Evolutionary conservation across 2,888 invertebrate genomes (phyloP), one percentile per base, ranked within the genome.

Genomic region (Lottia gigantea): DNA sequence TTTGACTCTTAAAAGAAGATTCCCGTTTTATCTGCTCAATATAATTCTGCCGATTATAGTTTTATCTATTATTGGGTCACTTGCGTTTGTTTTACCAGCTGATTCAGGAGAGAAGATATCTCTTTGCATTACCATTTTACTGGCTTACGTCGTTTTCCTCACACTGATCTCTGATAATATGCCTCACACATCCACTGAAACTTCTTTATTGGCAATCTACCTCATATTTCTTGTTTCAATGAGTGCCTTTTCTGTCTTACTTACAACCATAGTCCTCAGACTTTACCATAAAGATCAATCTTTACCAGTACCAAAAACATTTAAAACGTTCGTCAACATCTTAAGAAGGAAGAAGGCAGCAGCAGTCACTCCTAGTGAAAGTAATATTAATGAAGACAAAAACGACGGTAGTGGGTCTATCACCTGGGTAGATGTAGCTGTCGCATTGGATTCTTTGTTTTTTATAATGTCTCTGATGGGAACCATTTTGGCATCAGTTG

Each of bases 61-160:
- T 55, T 55, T 55, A 19, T 55, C 55, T 3, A 3, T 55, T 16
- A 16, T 55, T 12, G 55, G 55, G 15, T 19, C 7, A 12, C 12
- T 55, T 19, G 55, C 15, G 19, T 55, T 55, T 55, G 55, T 19
- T n/a, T 55, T 55, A 19, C 55, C 55, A 19, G 55, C 55, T 2
- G 55, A 55, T 11, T 55, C 55, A 19, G 55, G 55, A 2, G 55
- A 55, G 55, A 55, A 55, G 55, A 55, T 55, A 16, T 55, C 55
- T 12, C 19, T 55, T 19, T 19, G n/a, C 15, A 55, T 55, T 12
- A 55, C 55, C 6, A 55, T 55, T 55, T 19, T 55, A 19, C 19
- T 55, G 55, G 55, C 55, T 55, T 55, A 55, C 55, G 55, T 55
- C 16, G 55, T 55, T 55, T 55, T 19, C 19, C 55, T 55, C 15